Evolutionary conservation across 2,888 invertebrate species (phyloP).

Genomic region (Strigamia transsilvanica): DNA sequence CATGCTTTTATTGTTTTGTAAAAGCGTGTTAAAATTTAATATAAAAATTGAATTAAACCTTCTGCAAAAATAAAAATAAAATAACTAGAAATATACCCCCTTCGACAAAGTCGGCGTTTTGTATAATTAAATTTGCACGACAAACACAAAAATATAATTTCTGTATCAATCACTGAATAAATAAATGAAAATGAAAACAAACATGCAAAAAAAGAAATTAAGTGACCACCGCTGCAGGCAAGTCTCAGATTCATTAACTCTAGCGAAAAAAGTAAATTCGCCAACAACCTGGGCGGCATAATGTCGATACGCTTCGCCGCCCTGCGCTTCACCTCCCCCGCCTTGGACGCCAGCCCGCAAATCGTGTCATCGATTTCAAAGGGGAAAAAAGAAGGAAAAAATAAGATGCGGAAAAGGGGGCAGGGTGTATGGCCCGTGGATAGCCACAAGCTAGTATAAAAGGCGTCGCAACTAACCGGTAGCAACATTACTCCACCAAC

Average conservation of each 20-base stretch:
- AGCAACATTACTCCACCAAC: not conserved
- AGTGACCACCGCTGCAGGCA: not conserved
- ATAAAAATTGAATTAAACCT: too few species aligned
- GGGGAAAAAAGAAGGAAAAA: slow-evolving; percentile 13
- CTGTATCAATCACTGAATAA: not conserved
- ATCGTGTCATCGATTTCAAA: slow-evolving; percentile 42
- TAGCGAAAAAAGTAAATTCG: not conserved
- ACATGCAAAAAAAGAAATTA: not conserved
- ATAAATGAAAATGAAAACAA: not conserved
- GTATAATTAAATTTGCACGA: too few species aligned
- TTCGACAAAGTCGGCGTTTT: too few species aligned
- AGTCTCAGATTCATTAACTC: not conserved
- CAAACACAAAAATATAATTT: not conserved
- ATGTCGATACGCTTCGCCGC: slow-evolving; percentile 12
- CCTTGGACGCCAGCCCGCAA: slow-evolving; percentile 26
- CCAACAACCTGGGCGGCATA: slow-evolving; percentile 5
- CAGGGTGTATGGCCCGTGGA: slow-evolving; percentile 41
- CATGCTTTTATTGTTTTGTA: not conserved
- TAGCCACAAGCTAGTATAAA: slow-evolving; percentile 10
- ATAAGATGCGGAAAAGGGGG: slow-evolving; percentile 46
- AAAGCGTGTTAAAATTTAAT: not conserved
- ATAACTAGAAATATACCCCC: too few species aligned
- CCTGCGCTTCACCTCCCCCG: slow-evolving; percentile 27
- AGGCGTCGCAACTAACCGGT: not conserved
- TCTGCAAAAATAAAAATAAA: too few species aligned